These are phyloP conservation scores for Garrulus glandarius DNA, from an alignment of 2,797 vertebrate species.

Conservation along the genomic window DNA sequence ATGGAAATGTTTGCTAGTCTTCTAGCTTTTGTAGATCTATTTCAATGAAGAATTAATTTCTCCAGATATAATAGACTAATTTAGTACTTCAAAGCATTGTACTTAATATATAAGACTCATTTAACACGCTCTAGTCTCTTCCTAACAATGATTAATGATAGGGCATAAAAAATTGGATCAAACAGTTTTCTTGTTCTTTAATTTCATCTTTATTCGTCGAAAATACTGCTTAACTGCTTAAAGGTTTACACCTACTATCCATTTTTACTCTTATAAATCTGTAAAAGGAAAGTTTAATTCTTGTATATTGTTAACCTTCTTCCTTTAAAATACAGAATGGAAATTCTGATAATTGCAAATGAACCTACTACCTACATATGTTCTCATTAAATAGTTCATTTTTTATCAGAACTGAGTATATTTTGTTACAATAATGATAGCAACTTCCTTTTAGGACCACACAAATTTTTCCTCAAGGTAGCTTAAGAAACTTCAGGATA, in stretches of 20 bases:
- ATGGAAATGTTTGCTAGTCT: neutral
- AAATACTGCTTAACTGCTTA: constrained; percentile 2
- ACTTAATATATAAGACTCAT: neutral
- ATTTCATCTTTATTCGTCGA: constrained; percentile 19
- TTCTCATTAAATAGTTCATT: neutral
- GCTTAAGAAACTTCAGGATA: neutral
- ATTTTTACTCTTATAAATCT: neutral
- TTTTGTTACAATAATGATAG: neutral
- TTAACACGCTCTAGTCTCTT: neutral
- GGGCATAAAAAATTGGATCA: neutral
- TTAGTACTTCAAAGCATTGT: constrained; percentile 16
- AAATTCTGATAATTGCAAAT: neutral
- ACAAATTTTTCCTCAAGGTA: neutral
- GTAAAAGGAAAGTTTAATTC: neutral
- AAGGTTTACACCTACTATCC: neutral
- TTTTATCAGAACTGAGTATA: neutral
- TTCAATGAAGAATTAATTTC: neutral
- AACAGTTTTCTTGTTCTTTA: constrained; percentile 3
- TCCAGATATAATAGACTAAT: neutral
- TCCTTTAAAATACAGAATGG: neutral
- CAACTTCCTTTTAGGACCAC: neutral
- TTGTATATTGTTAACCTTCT: neutral
- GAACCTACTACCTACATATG: neutral
- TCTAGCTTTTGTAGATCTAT: neutral
- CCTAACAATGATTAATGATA: constrained; percentile 30